A percentile compares a stretch with the other conserved stretches of the same genome.
Evolutionary conservation across 2,888 invertebrate species (phyloP).

Genomic region (Apotomis capreana): DNA sequence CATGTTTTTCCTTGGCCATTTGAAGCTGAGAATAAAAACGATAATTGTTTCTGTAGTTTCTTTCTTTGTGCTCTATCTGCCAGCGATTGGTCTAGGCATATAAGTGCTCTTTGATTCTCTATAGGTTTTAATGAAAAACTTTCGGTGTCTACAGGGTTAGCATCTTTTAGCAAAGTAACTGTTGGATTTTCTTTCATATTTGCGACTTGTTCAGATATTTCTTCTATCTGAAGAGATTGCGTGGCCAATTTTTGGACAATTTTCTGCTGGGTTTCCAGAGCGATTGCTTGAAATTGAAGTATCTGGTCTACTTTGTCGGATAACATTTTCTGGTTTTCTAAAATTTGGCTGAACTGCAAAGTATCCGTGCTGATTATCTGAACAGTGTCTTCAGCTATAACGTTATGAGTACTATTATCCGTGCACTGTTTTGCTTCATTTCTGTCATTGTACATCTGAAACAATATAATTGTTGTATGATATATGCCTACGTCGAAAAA

Average conservation of each 20-base stretch:
- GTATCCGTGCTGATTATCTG: neutral
- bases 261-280: conserved; percentile 27
- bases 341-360: conserved; percentile 27
- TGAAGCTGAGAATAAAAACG: conserved; percentile 37
- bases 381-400: conserved; percentile 6
- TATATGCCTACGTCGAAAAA: no score
- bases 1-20: conserved; percentile 42
- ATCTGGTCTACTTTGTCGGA: conserved; percentile 15
- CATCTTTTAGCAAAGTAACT: conserved; percentile 37
- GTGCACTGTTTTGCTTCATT: no score
- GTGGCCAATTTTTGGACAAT: conserved; percentile 24
- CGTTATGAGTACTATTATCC: neutral
- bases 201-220: conserved; percentile 1
- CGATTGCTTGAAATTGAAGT: conserved; percentile 22
- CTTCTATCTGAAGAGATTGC: conserved; percentile 7
- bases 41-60: conserved; percentile 31
- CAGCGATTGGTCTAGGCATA: conserved; percentile 38
- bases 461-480: no score
- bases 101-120: conserved; percentile 40
- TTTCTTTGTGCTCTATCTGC: conserved; percentile 38
- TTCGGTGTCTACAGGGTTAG: conserved; percentile 33
- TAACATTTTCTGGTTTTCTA: conserved; percentile 35
- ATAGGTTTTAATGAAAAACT: conserved; percentile 41
- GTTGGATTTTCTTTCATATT: conserved; percentile 4
- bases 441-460: no score